Conservation (phyloP, 2,113 vertebrate genomes). For the Psittacula cyanocephala region DNA sequence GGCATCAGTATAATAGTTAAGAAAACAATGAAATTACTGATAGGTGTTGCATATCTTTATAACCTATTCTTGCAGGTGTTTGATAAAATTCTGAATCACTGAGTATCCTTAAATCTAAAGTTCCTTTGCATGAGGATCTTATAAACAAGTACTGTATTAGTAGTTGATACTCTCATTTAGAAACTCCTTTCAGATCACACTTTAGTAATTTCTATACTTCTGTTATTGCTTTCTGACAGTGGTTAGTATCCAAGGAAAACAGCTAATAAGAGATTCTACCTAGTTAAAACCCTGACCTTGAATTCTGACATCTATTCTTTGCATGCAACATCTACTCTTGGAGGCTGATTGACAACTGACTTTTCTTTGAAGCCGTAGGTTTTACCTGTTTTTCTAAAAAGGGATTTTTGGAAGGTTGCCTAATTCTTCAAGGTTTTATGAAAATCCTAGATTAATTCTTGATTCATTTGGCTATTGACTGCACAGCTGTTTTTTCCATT, state of each 20-base stretch:
- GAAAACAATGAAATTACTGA: not conserved
- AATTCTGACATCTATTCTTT: not conserved
- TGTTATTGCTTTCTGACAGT: not conserved
- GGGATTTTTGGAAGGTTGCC: not conserved
- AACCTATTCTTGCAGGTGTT: not conserved
- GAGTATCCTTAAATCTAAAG: not conserved
- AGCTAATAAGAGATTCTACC: not conserved
- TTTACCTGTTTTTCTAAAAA: not conserved
- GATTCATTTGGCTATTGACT: not conserved
- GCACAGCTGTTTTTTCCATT: not conserved
- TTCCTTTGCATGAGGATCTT: not conserved
- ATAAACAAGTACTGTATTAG: not conserved
- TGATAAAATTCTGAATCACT: not conserved
- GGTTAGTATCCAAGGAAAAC: not conserved
- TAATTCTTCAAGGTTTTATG: not conserved
- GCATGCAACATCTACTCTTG: not conserved
- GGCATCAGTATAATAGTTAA: not conserved
- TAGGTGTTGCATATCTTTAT: not conserved
- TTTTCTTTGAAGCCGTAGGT: not conserved
- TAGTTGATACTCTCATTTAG: not conserved
- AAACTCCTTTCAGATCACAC: not conserved
- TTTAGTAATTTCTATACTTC: not conserved
- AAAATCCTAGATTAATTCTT: not conserved
- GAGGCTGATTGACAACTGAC: not conserved
- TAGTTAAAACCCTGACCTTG: not conserved